Percentiles rank a stretch among this genome's conserved stretches.
These are phyloP conservation scores for Chrysocyon brachyurus DNA, from an alignment of 2,797 vertebrate species.

Conservation along the genomic window DNA sequence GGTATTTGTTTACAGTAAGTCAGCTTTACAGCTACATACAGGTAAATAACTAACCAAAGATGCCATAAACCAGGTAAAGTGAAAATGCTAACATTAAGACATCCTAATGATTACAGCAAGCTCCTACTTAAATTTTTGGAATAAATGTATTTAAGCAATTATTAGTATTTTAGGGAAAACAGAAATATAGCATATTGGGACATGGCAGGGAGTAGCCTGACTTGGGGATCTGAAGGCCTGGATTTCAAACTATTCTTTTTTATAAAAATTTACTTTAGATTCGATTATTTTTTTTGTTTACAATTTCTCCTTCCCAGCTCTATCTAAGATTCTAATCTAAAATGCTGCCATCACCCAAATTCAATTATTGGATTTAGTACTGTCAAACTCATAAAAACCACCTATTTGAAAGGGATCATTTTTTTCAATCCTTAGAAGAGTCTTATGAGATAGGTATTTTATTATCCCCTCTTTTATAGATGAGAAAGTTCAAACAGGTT, in stretches of 20 bases:
- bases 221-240: constrained; percentile 26
- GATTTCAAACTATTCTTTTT: not conserved
- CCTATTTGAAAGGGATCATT: not conserved
- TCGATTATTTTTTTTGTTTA: not conserved
- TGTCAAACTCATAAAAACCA: not conserved
- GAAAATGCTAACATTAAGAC: not conserved
- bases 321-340: not conserved
- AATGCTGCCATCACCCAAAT: not conserved
- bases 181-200: not conserved
- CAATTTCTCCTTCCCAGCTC: not conserved
- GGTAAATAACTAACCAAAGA: not conserved
- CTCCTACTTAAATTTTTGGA: not conserved
- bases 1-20: not conserved
- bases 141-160: not conserved
- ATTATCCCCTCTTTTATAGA: not conserved
- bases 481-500: not conserved
- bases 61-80: not conserved
- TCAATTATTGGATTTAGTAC: not conserved
- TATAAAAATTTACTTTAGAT: not conserved
- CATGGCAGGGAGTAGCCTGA: not conserved
- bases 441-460: not conserved
- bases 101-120: not conserved
- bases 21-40: not conserved
- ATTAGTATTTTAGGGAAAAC: not conserved
- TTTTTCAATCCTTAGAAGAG: not conserved